A percentile compares a stretch with the other conserved stretches of the same genome.
phyloP scores from a whole-genome alignment of 2,888 invertebrate species.

The Nowickia ferox region DNA sequence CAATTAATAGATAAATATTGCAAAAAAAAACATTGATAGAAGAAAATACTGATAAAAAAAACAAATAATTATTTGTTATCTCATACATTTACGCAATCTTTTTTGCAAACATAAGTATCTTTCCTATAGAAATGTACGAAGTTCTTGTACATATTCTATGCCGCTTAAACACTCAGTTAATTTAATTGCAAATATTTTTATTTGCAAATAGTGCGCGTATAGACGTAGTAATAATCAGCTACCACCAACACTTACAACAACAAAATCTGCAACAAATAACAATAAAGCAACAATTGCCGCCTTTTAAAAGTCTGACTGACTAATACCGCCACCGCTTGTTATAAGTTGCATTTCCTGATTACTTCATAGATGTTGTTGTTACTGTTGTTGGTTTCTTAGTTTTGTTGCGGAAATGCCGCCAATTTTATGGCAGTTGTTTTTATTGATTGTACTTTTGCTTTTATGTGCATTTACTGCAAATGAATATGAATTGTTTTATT shows the following conservation, averaged over 20 bases:
- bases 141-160: too few relatives aligned
- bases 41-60: too few relatives aligned
- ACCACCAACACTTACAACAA: conserved; percentile 46
- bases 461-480: conserved; percentile 48
- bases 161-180: too few relatives aligned
- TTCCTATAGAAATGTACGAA: too few relatives aligned
- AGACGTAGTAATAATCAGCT: conserved; percentile 31
- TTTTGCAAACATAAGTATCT: too few relatives aligned
- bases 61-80: too few relatives aligned
- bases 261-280: conserved; percentile 29
- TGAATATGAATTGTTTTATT: conserved; percentile 55
- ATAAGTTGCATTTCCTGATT: conserved; percentile 68
- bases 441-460: conserved; percentile 43
- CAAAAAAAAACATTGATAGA: too few relatives aligned
- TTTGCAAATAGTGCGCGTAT: too few relatives aligned
- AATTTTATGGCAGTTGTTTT: conserved; percentile 68
- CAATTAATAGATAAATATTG: too few relatives aligned
- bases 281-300: conserved; percentile 70
- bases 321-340: conserved; percentile 66
- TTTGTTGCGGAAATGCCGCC: conserved; percentile 55
- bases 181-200: too few relatives aligned
- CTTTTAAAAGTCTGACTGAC: conserved; percentile 64
- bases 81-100: too few relatives aligned
- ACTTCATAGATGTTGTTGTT: conserved; percentile 55
- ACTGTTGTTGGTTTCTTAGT: conserved; percentile 31